Conservation (phyloP, 2,797 vertebrate genomes). For the Aselliscus stoliczkanus region DNA sequence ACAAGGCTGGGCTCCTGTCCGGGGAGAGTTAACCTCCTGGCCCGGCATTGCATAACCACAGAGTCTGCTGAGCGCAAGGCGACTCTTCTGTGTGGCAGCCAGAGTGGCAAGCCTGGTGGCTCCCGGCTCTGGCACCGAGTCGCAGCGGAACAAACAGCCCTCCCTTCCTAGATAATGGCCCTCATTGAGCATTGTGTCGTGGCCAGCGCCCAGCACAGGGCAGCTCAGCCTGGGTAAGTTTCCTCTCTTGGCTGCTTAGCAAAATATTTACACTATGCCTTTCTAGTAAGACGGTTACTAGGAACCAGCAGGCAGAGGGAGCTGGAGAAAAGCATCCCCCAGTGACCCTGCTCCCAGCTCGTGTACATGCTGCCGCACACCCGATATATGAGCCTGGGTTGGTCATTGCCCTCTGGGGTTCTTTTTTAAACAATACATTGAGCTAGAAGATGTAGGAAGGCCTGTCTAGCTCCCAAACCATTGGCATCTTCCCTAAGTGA, state of each 20-base stretch:
- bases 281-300: slow-evolving; percentile 67
- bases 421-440: background rate
- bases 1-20: background rate
- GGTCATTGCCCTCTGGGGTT: background rate
- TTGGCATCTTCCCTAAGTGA: background rate
- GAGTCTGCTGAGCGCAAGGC: slow-evolving; percentile 67
- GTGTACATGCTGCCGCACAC: background rate
- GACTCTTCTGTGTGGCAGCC: slow-evolving; percentile 72
- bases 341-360: background rate
- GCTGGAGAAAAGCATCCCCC: background rate
- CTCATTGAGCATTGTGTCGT: slow-evolving; percentile 75
- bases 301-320: slow-evolving; percentile 19
- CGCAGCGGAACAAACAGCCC: slow-evolving; percentile 68
- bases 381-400: background rate
- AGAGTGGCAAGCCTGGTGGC: slow-evolving; percentile 64
- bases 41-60: slow-evolving; percentile 55
- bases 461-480: background rate
- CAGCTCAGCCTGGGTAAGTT: slow-evolving; percentile 68
- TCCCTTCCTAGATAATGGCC: slow-evolving; percentile 65
- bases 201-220: slow-evolving; percentile 64
- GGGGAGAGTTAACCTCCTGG: slow-evolving; percentile 62
- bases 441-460: background rate
- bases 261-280: slow-evolving; percentile 62
- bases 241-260: slow-evolving; percentile 74
- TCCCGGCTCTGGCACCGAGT: slow-evolving; percentile 73